A percentile compares a stretch with the other conserved stretches of the same genome.
These are phyloP conservation scores for Campodea augens DNA, from an alignment of 1,140 invertebrate species.

Conservation along the genomic window DNA sequence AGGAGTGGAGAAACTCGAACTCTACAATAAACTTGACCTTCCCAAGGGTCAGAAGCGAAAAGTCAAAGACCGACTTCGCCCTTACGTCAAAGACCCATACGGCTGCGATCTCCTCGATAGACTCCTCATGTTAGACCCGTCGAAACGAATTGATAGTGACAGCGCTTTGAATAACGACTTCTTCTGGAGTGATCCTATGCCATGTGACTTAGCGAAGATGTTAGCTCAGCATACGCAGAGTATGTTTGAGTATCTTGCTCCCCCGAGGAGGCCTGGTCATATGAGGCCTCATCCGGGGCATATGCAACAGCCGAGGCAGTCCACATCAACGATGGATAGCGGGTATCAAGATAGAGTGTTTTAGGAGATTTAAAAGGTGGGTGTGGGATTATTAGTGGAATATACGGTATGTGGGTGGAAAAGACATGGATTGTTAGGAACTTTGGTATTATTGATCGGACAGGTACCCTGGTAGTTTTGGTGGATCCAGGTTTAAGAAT, in stretches of 20 bases:
- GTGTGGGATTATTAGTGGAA: no score
- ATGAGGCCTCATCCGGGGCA: conserved; percentile 48
- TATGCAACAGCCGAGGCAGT: conserved; percentile 25
- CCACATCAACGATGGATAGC: conserved; percentile 31
- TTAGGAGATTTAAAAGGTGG: conserved; percentile 22
- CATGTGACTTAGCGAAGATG: conserved; percentile 79
- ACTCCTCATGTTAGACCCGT: conserved; percentile 75
- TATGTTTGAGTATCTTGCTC: conserved; percentile 91
- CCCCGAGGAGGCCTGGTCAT: conserved; percentile 43
- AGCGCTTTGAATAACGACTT: conserved; percentile 92
- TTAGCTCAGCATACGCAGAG: conserved; percentile 79
- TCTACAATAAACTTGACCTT: conserved; percentile 80
- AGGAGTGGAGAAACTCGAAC: conserved; percentile 75
- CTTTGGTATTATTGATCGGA: no score
- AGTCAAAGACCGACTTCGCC: conserved; percentile 72
- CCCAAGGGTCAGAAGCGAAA: conserved; percentile 80
- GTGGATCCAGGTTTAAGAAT: no score
- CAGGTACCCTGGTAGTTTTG: no score
- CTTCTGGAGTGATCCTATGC: conserved; percentile 95
- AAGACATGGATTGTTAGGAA: no score
- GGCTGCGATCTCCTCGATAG: conserved; percentile 89
- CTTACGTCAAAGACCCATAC: conserved; percentile 78
- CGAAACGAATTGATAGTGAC: conserved; percentile 76
- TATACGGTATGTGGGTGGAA: no score
- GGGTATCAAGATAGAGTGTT: conserved; percentile 60